A percentile compares a stretch with the other conserved stretches of the same genome.
These are phyloP conservation scores for Coreoperca whiteheadi DNA, from an alignment of 2,113 vertebrate genomes.

Conservation along the genomic window DNA sequence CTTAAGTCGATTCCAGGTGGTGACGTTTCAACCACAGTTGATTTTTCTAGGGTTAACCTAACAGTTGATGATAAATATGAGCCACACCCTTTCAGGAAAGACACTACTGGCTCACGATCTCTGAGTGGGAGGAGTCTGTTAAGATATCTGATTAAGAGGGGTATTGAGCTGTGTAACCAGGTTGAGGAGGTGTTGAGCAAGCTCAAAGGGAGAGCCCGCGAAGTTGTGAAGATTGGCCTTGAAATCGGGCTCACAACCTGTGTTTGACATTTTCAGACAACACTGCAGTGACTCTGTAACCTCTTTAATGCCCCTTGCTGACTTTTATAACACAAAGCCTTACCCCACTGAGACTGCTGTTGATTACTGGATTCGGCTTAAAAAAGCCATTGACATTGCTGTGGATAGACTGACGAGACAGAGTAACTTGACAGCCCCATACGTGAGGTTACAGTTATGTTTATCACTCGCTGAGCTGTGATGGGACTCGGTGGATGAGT, in stretches of 20 bases:
- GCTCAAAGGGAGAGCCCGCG: neutral
- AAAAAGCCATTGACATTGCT: constrained; percentile 13
- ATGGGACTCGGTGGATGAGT: no score
- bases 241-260: constrained; percentile 11
- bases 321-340: constrained; percentile 34
- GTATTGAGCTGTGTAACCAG: neutral
- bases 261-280: constrained; percentile 35
- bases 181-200: neutral
- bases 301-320: constrained; percentile 19
- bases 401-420: neutral
- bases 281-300: constrained; percentile 35
- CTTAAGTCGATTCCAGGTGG: no score
- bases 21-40: no score
- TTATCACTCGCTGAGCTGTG: constrained; percentile 8
- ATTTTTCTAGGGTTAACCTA: no score
- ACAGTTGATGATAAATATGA: no score
- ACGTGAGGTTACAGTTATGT: constrained; percentile 11
- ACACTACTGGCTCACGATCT: no score
- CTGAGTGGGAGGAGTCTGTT: no score
- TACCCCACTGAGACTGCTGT: neutral
- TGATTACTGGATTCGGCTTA: constrained; percentile 37
- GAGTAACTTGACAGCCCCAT: neutral
- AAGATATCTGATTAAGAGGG: neutral
- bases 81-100: no score
- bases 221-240: constrained; percentile 17